Percentiles rank a stretch among this genome's conserved stretches.
Evolutionary conservation across 2,113 vertebrate genomes (phyloP).

Genomic region (Campylomormyrus tamandua): DNA sequence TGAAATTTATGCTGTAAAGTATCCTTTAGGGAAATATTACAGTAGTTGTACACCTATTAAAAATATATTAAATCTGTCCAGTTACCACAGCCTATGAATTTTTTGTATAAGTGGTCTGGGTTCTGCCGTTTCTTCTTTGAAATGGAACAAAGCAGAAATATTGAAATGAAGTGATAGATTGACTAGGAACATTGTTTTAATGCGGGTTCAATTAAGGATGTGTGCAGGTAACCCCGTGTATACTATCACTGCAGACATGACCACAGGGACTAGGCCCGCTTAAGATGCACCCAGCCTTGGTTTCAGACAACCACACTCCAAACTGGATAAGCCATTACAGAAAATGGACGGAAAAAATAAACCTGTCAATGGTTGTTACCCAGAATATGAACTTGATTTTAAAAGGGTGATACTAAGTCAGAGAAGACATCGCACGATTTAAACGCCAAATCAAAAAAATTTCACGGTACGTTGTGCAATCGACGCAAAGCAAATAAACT

Average conservation of each 20-base stretch:
- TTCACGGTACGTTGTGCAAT: background rate
- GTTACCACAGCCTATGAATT: background rate
- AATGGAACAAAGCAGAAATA: background rate
- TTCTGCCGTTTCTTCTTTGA: background rate
- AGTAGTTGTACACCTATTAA: background rate
- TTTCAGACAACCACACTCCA: background rate
- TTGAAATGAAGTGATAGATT: background rate
- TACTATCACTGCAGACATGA: background rate
- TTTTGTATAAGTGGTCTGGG: background rate
- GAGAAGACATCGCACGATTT: background rate
- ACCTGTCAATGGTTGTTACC: background rate
- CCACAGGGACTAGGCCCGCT: background rate
- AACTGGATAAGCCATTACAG: background rate
- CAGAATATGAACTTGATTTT: background rate
- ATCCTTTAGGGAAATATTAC: background rate
- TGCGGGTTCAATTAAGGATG: background rate
- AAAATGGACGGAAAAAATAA: background rate
- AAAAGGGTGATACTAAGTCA: background rate
- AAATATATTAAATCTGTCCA: background rate
- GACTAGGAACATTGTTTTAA: background rate
- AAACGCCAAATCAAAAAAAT: background rate
- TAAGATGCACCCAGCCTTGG: background rate
- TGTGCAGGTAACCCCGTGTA: background rate
- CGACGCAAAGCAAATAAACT: background rate
- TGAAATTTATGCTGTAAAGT: background rate